Percentiles rank a stretch among this genome's conserved stretches.
Conservation (phyloP, 2,113 vertebrate species). For the Megaceryle torquata region DNA sequence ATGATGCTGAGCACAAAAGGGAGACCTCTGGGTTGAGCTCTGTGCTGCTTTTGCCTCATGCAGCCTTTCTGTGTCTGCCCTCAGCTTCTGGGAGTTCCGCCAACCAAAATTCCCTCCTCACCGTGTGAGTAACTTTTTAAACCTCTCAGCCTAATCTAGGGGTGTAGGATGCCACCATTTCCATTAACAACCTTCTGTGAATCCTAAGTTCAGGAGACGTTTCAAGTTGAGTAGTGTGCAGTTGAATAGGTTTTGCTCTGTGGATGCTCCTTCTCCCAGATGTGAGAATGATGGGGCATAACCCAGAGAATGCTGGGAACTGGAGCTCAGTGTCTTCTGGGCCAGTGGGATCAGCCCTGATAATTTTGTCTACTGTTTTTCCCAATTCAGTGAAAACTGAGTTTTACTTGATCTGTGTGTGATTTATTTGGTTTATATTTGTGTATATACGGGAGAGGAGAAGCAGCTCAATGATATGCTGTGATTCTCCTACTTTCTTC, state of each 20-base stretch:
- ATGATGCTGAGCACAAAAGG: not conserved
- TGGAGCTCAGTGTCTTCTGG: not conserved
- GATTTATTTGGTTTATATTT: not conserved
- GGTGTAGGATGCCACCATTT: not conserved
- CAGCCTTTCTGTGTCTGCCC: conserved; percentile 1
- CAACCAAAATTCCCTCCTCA: not conserved
- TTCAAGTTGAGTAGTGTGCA: not conserved
- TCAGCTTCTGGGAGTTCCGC: conserved; percentile 14
- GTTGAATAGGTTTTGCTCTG: not conserved
- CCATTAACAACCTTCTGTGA: not conserved
- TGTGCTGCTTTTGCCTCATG: not conserved
- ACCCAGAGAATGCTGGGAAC: not conserved
- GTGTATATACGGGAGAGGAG: not conserved
- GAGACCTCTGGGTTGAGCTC: not conserved
- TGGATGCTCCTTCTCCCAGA: not conserved
- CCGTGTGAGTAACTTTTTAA: conserved; percentile 4
- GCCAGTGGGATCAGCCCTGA: not conserved
- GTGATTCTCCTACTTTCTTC: not conserved
- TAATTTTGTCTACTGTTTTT: not conserved
- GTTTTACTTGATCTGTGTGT: not conserved
- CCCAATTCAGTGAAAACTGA: not conserved
- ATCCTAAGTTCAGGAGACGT: not conserved
- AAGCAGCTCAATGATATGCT: not conserved
- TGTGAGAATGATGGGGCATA: not conserved
- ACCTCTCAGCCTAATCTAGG: not conserved